Conservation (phyloP, 1,140 invertebrate species). For the Cherax quadricarinatus region DNA sequence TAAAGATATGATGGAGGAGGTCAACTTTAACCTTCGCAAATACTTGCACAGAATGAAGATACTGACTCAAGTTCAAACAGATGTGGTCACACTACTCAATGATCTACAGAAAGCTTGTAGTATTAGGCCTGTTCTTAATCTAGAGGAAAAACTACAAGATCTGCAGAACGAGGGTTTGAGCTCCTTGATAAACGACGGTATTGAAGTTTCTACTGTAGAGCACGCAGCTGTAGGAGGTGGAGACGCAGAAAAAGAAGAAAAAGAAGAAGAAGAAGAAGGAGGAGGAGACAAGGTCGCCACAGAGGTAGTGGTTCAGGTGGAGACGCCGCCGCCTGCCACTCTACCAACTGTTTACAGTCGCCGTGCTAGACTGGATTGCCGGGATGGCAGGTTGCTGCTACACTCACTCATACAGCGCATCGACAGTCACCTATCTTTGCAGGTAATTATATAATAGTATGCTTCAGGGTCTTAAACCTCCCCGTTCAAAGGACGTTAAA, state of each 20-base stretch:
- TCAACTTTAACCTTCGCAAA: not conserved
- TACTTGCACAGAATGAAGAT: not conserved
- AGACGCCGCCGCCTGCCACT: not conserved
- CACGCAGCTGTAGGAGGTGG: not conserved
- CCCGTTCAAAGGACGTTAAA: too few relatives aligned
- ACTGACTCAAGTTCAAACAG: not conserved
- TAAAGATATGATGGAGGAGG: not conserved
- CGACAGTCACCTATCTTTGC: not conserved
- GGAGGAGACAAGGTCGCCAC: not conserved
- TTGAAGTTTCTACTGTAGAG: not conserved
- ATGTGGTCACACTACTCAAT: not conserved
- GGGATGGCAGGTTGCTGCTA: not conserved
- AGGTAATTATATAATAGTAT: not conserved
- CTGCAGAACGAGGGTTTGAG: not conserved
- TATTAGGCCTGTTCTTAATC: not conserved
- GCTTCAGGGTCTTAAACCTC: too few relatives aligned
- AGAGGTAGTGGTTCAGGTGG: not conserved
- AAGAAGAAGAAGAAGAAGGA: too few relatives aligned
- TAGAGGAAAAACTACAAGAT: not conserved
- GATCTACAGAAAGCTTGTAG: not conserved
- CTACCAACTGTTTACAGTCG: not conserved
- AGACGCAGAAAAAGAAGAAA: not conserved
- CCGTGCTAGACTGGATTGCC: not conserved
- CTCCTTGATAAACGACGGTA: not conserved
- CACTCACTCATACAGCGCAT: not conserved